Conservation (phyloP, 1,140 invertebrate species). For the Drosophila micromelanica region DNA sequence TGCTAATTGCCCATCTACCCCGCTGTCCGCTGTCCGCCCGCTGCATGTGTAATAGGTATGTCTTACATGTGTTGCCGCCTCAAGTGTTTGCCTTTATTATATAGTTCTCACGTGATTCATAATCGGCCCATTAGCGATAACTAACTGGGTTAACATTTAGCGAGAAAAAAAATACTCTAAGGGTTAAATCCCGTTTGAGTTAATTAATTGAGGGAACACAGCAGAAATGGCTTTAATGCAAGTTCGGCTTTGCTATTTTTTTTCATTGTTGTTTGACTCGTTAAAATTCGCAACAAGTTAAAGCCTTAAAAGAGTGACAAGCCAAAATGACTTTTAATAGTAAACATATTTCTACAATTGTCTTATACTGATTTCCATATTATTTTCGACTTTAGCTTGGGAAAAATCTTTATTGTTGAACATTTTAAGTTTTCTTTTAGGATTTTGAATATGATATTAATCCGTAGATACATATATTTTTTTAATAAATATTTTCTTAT, state of each 20-base stretch:
- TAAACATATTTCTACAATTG: no score
- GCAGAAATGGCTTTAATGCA: not conserved
- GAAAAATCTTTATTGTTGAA: no score
- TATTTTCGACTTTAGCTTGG: no score
- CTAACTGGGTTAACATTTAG: conserved; percentile 30
- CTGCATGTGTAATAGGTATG: conserved; percentile 39
- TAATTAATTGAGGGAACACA: not conserved
- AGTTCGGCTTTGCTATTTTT: no score
- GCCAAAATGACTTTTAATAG: no score
- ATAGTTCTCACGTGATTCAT: conserved; percentile 54
- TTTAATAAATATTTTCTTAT: no score
- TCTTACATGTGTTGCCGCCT: conserved; percentile 54
- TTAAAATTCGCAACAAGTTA: no score
- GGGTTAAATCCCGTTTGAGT: not conserved
- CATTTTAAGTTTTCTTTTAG: no score
- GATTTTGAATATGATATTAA: no score
- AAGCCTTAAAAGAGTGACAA: no score
- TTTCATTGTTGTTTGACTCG: not conserved
- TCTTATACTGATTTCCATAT: no score
- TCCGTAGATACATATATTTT: no score
- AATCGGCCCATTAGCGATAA: conserved; percentile 55
- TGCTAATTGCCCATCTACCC: conserved; percentile 29
- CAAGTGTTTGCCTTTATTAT: conserved; percentile 44
- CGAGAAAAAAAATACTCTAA: conserved; percentile 4
- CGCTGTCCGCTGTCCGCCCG: not conserved